A percentile compares a stretch with the other conserved stretches of the same genome.
These are phyloP conservation scores for Oligia strigilis DNA, from an alignment of 2,888 invertebrate genomes.

Conservation along the genomic window DNA sequence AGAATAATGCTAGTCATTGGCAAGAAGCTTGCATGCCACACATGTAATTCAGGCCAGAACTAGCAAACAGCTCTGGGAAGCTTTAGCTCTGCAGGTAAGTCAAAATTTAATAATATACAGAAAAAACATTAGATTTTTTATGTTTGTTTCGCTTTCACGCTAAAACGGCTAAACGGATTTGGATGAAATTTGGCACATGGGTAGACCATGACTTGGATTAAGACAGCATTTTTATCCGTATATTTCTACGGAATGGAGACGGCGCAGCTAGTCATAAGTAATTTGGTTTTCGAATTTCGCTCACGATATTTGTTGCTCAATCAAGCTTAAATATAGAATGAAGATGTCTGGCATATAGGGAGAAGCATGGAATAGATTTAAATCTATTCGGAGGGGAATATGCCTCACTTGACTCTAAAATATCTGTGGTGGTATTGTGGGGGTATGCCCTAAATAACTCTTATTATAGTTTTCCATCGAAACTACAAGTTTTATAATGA, in stretches of 20 bases:
- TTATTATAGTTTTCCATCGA: background rate
- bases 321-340: background rate
- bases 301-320: background rate
- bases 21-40: background rate
- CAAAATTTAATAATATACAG: background rate
- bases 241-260: too few species aligned
- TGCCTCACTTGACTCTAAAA: background rate
- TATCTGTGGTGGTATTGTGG: background rate
- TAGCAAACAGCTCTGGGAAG: too few species aligned
- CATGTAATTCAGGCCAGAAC: background rate
- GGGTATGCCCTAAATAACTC: background rate
- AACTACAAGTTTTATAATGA: background rate
- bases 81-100: background rate
- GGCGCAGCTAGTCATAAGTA: too few species aligned
- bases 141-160: too few species aligned
- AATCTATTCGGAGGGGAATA: background rate
- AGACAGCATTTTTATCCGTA: too few species aligned
- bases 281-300: background rate
- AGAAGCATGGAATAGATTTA: background rate
- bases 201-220: too few species aligned
- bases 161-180: too few species aligned
- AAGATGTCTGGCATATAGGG: background rate
- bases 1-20: constrained; percentile 1
- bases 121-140: background rate
- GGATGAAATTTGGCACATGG: too few species aligned